Evolutionary conservation across 2,888 invertebrate species (phyloP), one percentile per base, ranked within the genome.

Genomic region (Mimumesa dahlbomi): DNA sequence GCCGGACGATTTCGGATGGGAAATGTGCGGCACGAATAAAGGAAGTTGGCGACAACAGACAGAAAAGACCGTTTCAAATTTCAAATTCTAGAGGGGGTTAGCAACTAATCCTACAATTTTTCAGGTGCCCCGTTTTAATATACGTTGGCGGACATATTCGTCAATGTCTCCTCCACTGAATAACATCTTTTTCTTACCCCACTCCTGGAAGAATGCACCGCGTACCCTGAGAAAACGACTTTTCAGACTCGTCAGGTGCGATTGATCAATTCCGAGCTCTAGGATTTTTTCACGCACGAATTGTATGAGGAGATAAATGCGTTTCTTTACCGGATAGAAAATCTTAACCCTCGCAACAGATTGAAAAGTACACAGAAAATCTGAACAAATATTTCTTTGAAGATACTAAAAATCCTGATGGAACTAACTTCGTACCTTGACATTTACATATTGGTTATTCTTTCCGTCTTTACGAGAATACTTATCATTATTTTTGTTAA

Each of bases 51-150:
- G 6, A 49, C 36, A 53, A 72, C 45, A 48, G 56, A 22, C 16
- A 22, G 31, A 52, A 54, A 48, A 42, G 46, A 21, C 43, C 59
- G 58, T 58, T 57, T 14, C 46, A 45, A 65, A 71, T 58, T 57
- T 14, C 46, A 45, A 65, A 71, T 67, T 65, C 62, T 67, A 16
- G 36, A 14, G 40, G 43, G 59, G 54, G 45, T 66, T 46, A 70
- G 66, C 61, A 70, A 71, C 67, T 85, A 85, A 85, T 84, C 82
- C 82, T 21, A 56, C 73, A 81, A 85, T 87, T 86, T 83, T 83
- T 87, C 85, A 86, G 79, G 80, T 83, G 77, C 71, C 57, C 56
- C 68, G 45, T 48, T 50, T 73, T 74, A 67, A 61, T 59, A 53
- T 21, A 19, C 40, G 38, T 62, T 45, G 19, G 21, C 21, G 54